phyloP scores from a whole-genome alignment of 1,140 invertebrate species.

The Diuraphis noxia region DNA sequence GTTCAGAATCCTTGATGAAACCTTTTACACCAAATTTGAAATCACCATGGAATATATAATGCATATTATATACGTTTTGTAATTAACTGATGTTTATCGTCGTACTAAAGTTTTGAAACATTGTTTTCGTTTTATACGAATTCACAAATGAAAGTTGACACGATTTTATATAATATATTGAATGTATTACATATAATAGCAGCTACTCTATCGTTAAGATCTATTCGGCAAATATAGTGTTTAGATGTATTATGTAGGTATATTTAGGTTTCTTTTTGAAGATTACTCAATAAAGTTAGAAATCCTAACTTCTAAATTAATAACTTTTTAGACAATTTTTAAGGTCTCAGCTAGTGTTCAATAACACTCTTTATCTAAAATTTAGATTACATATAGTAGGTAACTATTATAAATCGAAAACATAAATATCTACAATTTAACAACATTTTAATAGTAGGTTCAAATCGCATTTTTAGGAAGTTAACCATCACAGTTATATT shows the following conservation, averaged over 20 bases:
- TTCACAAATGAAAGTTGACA: neutral
- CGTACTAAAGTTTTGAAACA: constrained; percentile 15
- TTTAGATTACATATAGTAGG: neutral
- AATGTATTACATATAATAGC: neutral
- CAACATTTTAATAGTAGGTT: neutral
- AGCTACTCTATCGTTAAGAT: too few species aligned
- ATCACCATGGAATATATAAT: neutral
- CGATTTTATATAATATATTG: neutral
- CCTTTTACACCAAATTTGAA: constrained; percentile 13
- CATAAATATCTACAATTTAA: neutral
- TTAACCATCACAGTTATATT: too few species aligned
- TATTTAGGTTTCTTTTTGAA: too few species aligned
- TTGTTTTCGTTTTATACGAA: constrained; percentile 12
- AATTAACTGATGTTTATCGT: constrained; percentile 36
- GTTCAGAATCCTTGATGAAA: neutral
- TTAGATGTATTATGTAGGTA: neutral
- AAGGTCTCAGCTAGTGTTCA: neutral
- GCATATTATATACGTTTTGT: neutral
- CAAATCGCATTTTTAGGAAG: too few species aligned
- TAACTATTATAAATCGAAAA: neutral
- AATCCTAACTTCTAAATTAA: neutral
- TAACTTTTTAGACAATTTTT: neutral
- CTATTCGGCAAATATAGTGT: neutral
- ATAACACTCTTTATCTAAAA: neutral
- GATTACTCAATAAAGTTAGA: neutral